Evolutionary conservation across 2,113 vertebrate genomes (phyloP).

Genomic region (Ibidorhyncha struthersii): DNA sequence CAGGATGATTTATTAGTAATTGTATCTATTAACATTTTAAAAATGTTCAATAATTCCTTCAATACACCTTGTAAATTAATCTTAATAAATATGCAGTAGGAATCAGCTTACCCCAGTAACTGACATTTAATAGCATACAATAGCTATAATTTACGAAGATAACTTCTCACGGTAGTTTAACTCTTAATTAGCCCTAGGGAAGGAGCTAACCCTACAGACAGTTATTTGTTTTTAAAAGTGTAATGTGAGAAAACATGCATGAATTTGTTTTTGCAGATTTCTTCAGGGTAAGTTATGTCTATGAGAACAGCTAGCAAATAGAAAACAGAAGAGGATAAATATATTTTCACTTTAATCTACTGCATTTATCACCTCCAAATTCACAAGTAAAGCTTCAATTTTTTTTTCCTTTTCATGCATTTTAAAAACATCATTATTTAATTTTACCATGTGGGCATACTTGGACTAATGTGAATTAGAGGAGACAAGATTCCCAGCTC

Average conservation of each 20-base stretch:
- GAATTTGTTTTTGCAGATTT: not conserved
- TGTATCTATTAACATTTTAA: slow-evolving; percentile 54
- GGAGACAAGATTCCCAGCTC: not conserved
- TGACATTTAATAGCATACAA: not conserved
- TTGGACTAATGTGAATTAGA: not conserved
- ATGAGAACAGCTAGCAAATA: not conserved
- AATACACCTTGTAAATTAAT: slow-evolving; percentile 56
- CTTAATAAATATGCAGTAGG: slow-evolving; percentile 65
- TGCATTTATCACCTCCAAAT: not conserved
- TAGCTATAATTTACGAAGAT: not conserved
- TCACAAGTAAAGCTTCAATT: not conserved
- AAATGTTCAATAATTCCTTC: slow-evolving; percentile 31
- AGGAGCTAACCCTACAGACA: not conserved
- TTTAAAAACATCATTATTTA: slow-evolving; percentile 15
- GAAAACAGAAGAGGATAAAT: not conserved
- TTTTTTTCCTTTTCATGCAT: not conserved
- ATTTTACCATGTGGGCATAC: not conserved
- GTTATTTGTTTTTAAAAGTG: not conserved
- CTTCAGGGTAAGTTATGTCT: not conserved
- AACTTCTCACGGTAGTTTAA: slow-evolving; percentile 23
- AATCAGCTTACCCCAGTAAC: slow-evolving; percentile 7
- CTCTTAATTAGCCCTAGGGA: slow-evolving; percentile 15
- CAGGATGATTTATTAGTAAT: slow-evolving; percentile 61
- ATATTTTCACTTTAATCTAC: not conserved
- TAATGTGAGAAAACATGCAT: not conserved